Evolutionary conservation across 2,888 invertebrate species (phyloP).

Genomic region (Aphidius colemani): DNA sequence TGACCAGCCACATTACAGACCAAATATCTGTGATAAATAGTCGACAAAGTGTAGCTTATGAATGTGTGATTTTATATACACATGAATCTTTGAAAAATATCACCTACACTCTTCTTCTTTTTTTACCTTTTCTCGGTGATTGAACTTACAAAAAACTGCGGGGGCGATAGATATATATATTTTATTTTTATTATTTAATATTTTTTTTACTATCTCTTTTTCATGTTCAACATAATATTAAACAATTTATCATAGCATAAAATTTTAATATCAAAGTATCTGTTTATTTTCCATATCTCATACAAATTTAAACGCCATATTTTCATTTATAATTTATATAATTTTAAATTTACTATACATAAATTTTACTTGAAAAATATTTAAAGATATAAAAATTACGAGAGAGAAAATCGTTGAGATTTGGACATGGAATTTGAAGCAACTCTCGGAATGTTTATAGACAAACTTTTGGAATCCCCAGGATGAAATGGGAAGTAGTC

Average conservation of each 20-base stretch:
- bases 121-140: background rate
- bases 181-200: background rate
- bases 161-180: background rate
- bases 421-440: background rate
- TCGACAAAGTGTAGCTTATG: constrained; percentile 8
- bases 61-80: too few relatives aligned
- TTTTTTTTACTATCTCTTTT: constrained; percentile 9
- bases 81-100: constrained; percentile 2
- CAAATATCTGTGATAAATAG: constrained; percentile 38
- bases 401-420: background rate
- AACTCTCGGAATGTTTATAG: constrained; percentile 12
- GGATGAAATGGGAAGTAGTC: background rate
- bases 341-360: too few relatives aligned
- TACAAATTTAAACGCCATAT: too few relatives aligned
- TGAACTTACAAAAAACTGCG: background rate
- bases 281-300: too few relatives aligned
- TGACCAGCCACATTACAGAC: constrained; percentile 38
- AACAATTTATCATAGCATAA: background rate
- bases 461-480: constrained; percentile 10
- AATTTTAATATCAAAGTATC: too few relatives aligned
- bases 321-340: too few relatives aligned
- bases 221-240: constrained; percentile 4
- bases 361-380: too few relatives aligned
- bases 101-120: background rate
- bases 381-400: too few relatives aligned